phyloP scores from a whole-genome alignment of 2,797 vertebrate species.

The Danio tinwini region DNA sequence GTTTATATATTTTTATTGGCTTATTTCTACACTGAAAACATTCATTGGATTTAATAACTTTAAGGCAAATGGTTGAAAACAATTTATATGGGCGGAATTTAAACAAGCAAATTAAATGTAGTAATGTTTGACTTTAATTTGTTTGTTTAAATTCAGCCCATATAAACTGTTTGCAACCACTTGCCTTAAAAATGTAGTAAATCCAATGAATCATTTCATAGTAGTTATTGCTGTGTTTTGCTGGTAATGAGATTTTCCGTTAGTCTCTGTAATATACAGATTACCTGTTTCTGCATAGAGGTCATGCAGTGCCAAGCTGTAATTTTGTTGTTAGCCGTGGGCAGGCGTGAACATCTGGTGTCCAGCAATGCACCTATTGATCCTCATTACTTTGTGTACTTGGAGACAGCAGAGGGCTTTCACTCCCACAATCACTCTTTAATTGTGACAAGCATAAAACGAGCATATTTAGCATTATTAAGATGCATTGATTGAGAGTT shows the following conservation, averaged over 20 bases:
- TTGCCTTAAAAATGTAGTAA: too few species aligned
- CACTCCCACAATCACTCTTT: conserved; percentile 80
- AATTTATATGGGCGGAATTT: too few species aligned
- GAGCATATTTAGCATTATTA: conserved; percentile 68
- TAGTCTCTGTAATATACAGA: not conserved
- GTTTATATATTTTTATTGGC: not conserved
- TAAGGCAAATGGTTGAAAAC: too few species aligned
- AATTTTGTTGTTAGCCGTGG: conserved; percentile 35
- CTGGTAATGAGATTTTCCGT: not conserved
- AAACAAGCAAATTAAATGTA: too few species aligned
- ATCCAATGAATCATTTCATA: too few species aligned
- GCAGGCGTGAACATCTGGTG: conserved; percentile 77
- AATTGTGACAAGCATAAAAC: conserved; percentile 74
- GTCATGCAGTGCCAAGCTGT: conserved; percentile 24
- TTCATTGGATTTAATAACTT: too few species aligned
- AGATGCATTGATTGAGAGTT: conserved; percentile 73
- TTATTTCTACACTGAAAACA: not conserved
- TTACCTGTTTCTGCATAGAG: conserved; percentile 3
- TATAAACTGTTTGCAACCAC: too few species aligned
- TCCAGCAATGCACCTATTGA: conserved; percentile 79
- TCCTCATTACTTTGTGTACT: conserved; percentile 75
- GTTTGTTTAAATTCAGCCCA: too few species aligned
- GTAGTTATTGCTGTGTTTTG: not conserved
- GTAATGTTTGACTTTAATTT: too few species aligned
- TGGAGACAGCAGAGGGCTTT: conserved; percentile 79